These are phyloP conservation scores for Limanda limanda DNA, from an alignment of 2,113 vertebrate species.

Conservation along the genomic window DNA sequence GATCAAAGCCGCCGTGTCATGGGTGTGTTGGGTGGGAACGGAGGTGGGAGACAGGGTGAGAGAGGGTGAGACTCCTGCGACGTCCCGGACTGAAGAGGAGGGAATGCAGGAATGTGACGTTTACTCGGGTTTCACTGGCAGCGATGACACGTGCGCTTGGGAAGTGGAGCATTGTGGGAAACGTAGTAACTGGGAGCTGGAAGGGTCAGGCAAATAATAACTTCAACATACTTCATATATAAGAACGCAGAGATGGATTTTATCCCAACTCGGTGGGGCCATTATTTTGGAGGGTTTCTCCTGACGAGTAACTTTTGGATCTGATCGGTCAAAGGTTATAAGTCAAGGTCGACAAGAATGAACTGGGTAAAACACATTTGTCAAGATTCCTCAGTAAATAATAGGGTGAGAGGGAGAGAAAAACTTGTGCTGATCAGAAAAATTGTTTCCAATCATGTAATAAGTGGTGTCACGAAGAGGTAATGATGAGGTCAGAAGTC, in stretches of 20 bases:
- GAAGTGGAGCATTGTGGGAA: conserved; percentile 73
- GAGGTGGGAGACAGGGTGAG: conserved; percentile 56
- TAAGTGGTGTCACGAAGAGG: too few relatives aligned
- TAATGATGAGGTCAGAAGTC: too few relatives aligned
- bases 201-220: not conserved
- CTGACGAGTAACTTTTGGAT: not conserved
- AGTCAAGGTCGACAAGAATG: not conserved
- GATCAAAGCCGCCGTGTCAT: conserved; percentile 80
- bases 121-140: conserved; percentile 69
- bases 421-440: too few relatives aligned
- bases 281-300: too few relatives aligned
- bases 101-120: conserved; percentile 86
- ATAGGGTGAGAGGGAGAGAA: too few relatives aligned
- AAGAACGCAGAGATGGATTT: not conserved
- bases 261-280: not conserved
- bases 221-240: too few relatives aligned
- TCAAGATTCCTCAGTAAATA: too few relatives aligned
- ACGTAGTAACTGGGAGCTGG: conserved; percentile 51
- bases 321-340: not conserved
- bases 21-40: conserved; percentile 44
- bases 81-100: conserved; percentile 65
- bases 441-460: too few relatives aligned
- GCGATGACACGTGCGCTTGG: conserved; percentile 65
- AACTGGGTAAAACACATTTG: not conserved
- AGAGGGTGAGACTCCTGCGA: conserved; percentile 50